A percentile compares a stretch with the other conserved stretches of the same genome.
Evolutionary conservation across 2,888 invertebrate genomes (phyloP).

Genomic region (Clivina fossor): DNA sequence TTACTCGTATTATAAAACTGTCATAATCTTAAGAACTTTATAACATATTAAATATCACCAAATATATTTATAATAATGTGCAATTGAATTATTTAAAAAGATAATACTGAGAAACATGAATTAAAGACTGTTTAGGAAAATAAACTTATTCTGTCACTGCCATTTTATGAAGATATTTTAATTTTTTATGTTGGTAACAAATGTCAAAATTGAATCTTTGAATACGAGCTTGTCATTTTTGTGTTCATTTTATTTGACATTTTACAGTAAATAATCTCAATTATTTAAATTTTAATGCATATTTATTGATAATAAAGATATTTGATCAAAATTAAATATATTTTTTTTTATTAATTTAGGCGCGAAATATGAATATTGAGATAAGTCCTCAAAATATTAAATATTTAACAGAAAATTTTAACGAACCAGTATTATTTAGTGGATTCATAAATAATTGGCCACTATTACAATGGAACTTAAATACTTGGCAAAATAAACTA

Average conservation of each 20-base stretch:
- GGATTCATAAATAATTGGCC: constrained; percentile 60
- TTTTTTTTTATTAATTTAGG: too few species aligned
- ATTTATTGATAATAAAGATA: too few species aligned
- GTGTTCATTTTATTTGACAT: too few species aligned
- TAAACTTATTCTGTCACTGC: constrained; percentile 26
- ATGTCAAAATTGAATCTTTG: too few species aligned
- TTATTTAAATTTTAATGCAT: too few species aligned
- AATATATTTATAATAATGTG: constrained; percentile 17
- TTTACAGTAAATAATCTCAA: too few species aligned
- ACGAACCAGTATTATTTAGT: constrained; percentile 59
- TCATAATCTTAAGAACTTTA: constrained; percentile 14
- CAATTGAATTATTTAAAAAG: constrained; percentile 5
- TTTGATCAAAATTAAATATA: too few species aligned
- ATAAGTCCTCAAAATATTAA: constrained; percentile 31
- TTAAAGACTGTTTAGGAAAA: constrained; percentile 25
- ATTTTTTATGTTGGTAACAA: constrained; percentile 25
- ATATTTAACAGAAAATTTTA: constrained; percentile 39
- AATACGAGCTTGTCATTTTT: too few species aligned
- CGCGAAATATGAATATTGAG: constrained; percentile 30
- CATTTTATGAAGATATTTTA: constrained; percentile 7
- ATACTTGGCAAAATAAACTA: constrained; percentile 63
- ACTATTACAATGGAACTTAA: constrained; percentile 60
- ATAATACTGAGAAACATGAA: constrained; percentile 30
- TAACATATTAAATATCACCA: constrained; percentile 20
- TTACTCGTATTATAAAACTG: constrained; percentile 2